Evolutionary conservation across 2,888 invertebrate species (phyloP), one percentile per base, ranked within the genome.

Genomic region (Athalia cordata): DNA sequence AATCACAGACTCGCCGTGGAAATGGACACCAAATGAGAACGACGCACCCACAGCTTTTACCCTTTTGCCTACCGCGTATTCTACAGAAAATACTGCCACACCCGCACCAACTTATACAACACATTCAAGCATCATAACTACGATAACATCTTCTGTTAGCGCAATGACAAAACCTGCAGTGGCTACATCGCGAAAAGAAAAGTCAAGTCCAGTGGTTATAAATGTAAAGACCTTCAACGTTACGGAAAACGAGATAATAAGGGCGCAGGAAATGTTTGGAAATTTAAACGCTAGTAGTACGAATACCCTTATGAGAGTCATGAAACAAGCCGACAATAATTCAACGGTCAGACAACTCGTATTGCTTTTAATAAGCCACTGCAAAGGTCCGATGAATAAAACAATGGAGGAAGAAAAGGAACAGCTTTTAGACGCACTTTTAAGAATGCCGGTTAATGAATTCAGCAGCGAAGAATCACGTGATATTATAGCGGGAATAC

Each of bases 261-360:
- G 94, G 83, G 95, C 96, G 0, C 94, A 95, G 84, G 93, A 95
- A 89, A 94, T 96, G 84, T 94, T 96, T 87, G 94, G 94, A 0
- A 94, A 93, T 15, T 91, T 96, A 80, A 96, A 96, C 84, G 94
- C 94, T 8, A 94, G 95, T 0, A 95, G 95, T 80, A 93, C 94
- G 0, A 92, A 94, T 80, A 95, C 95, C 82, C 91, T 96, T 77
- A 93, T 96, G 92, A 93, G 93, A 80, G 95, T 96, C 59, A 96
- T 96, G 96, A 94, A 95, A 85, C 95, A 95, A 87, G 96, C 96
- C 0, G 94, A 94, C 83, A 93, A 93, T 82, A 95, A 96, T 82
- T 95, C 95, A 78, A 94, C 95, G 0, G 95, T 96, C 0, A 92
- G 94, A 72, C 92, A 95, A 81, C 90, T 96, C 50, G 94, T 96